Evolutionary conservation across 2,888 invertebrate genomes (phyloP), one percentile per base, ranked within the genome.

Genomic region (Agrochola lychnidis): DNA sequence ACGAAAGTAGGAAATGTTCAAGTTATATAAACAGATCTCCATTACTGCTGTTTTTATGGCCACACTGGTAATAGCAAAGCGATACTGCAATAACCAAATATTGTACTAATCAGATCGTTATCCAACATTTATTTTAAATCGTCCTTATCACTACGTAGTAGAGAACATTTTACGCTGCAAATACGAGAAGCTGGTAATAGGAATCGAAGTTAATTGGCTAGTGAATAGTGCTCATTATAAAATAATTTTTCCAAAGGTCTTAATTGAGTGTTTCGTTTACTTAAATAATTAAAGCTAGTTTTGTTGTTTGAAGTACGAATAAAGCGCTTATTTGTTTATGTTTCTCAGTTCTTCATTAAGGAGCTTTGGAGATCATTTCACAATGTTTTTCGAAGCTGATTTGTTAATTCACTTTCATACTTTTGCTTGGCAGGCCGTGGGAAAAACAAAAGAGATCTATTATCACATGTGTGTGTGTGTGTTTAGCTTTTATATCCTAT

Each of bases 211-310:
- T 88, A 88, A 88, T 87, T 86, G 82, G 70, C 79, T 68, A 73
- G 78, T 89, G 86, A 91, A 90, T 88, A 84, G 84, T 73, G 82
- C 81, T 90, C 87, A 87, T 90, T 90, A 89, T 78, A 75, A 79
- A 87, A 88, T 86, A 74, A 73, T 79, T 89, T 89, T 89, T 85
- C 75, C 73, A 62, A 86, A 81, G 75, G 79, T 85, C 83, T 89
- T 85, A 86, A 87, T 87, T 85, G 78, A 87, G 77, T 85, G 84
- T 85, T 87, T 61, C 75, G 86, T 88, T 86, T 84, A 80, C 85
- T 73, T 81, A 75, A 83, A 79, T 57, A 86, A 83, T 87, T 79
- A 30, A 64, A 70, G 70, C 76, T 88, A 75, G 78, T 88, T 88
- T 67, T 82, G 70, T 69, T 80, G 78, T 83, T 86, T 84, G 78